Conservation (phyloP, 2,113 vertebrate species). For the Tautogolabrus adspersus region DNA sequence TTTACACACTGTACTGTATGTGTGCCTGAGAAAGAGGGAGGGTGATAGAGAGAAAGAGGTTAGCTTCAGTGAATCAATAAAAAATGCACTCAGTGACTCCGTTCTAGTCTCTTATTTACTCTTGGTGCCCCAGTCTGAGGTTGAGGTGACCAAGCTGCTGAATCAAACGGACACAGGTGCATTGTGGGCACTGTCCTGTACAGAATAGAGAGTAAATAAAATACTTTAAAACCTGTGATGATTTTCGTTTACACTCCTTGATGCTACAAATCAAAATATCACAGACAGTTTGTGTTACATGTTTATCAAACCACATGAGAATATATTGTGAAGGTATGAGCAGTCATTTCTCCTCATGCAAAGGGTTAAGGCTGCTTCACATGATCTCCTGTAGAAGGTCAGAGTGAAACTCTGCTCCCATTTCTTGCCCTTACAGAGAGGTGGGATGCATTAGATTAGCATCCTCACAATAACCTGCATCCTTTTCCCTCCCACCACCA, state of each 20-base stretch:
- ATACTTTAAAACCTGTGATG: neutral
- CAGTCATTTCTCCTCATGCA: neutral
- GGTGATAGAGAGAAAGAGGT: conserved; percentile 31
- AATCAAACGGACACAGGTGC: conserved; percentile 27
- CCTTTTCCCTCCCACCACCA: conserved; percentile 38
- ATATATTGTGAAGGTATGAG: neutral
- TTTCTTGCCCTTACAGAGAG: conserved; percentile 30
- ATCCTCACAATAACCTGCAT: conserved; percentile 66
- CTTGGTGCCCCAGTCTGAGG: conserved; percentile 39
- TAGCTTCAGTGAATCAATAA: conserved; percentile 60
- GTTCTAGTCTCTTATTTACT: conserved; percentile 64
- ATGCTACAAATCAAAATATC: neutral
- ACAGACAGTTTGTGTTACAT: neutral
- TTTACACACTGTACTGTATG: neutral
- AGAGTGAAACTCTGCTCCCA: conserved; percentile 21
- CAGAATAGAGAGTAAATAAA: conserved; percentile 15
- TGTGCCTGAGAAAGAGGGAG: neutral
- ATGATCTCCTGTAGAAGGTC: conserved; percentile 22
- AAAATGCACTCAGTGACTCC: conserved; percentile 54
- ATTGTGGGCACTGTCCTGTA: neutral
- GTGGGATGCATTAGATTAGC: conserved; percentile 51
- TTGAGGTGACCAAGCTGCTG: conserved; percentile 56
- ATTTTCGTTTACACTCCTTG: neutral
- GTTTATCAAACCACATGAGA: neutral
- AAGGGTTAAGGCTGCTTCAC: conserved; percentile 17